Evolutionary conservation across 2,797 vertebrate genomes (phyloP), one percentile per base, ranked within the genome.

Genomic region (Acrossocheilus fasciatus): DNA sequence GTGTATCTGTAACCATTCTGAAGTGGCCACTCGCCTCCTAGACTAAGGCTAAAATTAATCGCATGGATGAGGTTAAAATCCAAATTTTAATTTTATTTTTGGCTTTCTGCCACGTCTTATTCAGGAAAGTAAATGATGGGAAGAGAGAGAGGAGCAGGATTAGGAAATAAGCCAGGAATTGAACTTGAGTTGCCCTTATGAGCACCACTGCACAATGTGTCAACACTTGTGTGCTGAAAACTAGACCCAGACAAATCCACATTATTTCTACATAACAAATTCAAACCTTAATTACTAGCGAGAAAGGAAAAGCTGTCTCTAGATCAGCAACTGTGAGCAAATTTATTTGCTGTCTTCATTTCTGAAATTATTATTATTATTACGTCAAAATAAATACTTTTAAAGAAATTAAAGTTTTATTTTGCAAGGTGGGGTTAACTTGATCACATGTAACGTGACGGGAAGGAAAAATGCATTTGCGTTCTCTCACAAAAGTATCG

Each of bases 1-100:
- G 62, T 85, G 59, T 57, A 82, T 81, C 84, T 68, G 73, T 83
- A 83, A 50, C 50, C n/a, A 23, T 52, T 70, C 54, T 77, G 80
- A 69, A 78, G 73, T 57, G 47, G 80, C 86, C 81, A 77, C 86
- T 83, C 15, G 41, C 54, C 34, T 14, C 36, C 64, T 70, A 45
- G 43, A 66, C 70, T 30, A 68, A 47, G 45, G 69, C 26, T 64
- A 52, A 74, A 86, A 54, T 81, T 15, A 75, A 81, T 30, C 11
- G 11, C 77, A 26, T 36, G 76, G 18, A 36, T 81, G 69, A 81
- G 78, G 68, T 66, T 75, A 74, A 86, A 74, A 52, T 86, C 57
- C 57, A 20, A 23, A 80, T 85, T 79, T 47, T 34, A 50, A 84
- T 84, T 76, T 66, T 66, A 45, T 20, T 69, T 59, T 45, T 79